A percentile compares a stretch with the other conserved stretches of the same genome.
Conservation (phyloP, 2,797 vertebrate genomes). For the Spea hammondii region DNA sequence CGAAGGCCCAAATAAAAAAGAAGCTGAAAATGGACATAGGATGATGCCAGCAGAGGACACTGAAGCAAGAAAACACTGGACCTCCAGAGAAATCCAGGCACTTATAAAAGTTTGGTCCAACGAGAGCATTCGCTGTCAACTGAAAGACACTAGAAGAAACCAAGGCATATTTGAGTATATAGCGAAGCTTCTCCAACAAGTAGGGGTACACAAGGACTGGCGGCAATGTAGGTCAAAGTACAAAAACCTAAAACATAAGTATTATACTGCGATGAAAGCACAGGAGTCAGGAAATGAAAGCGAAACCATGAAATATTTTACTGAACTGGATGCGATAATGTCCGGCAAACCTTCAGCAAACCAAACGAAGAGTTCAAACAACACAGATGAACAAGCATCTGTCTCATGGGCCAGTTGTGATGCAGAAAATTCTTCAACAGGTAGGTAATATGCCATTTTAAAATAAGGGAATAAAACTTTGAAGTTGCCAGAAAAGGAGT, state of each 20-base stretch:
- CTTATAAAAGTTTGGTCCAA: slow-evolving; percentile 83
- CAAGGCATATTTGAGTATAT: background rate
- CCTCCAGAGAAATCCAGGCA: slow-evolving; percentile 82
- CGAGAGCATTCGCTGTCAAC: slow-evolving; percentile 73
- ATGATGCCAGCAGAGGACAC: slow-evolving; percentile 61
- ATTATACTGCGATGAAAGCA: slow-evolving; percentile 78
- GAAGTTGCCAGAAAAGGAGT: no score
- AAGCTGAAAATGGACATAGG: no score
- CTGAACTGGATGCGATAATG: slow-evolving; percentile 82
- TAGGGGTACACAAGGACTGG: background rate
- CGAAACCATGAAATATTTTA: slow-evolving; percentile 86
- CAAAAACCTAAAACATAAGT: slow-evolving; percentile 89
- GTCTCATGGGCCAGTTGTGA: slow-evolving; percentile 46
- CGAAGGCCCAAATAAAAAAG: no score
- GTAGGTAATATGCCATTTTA: background rate
- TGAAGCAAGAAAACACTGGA: slow-evolving; percentile 87
- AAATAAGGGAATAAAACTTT: no score
- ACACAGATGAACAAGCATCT: slow-evolving; percentile 52
- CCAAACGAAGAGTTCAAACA: slow-evolving; percentile 56
- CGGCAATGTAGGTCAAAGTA: slow-evolving; percentile 89
- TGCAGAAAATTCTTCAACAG: background rate
- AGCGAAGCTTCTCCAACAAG: background rate
- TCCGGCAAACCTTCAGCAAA: slow-evolving; percentile 68
- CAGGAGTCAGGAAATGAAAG: slow-evolving; percentile 68
- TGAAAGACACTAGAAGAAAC: slow-evolving; percentile 74